phyloP scores from a whole-genome alignment of 2,888 invertebrate genomes.

The Cepaea hortensis region DNA sequence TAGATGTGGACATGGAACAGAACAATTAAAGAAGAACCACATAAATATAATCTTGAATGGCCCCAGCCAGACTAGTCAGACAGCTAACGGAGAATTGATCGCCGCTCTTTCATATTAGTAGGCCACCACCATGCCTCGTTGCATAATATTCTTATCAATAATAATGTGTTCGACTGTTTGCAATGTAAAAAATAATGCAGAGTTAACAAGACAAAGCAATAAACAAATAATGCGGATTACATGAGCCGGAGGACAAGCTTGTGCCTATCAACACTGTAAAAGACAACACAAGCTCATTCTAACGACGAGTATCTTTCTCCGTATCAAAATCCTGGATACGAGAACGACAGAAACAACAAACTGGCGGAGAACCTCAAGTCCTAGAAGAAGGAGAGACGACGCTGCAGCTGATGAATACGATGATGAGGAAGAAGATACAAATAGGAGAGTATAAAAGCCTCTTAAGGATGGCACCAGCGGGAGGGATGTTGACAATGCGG shows the following conservation, averaged over 20 bases:
- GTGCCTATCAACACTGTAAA: background rate
- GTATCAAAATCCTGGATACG: background rate
- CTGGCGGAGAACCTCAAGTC: background rate
- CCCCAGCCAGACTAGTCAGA: too few species aligned
- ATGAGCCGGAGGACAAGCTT: too few species aligned
- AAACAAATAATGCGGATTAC: too few species aligned
- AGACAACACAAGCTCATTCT: background rate
- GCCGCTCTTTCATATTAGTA: too few species aligned
- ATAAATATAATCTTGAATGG: too few species aligned
- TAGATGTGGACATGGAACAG: too few species aligned
- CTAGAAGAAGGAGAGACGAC: background rate
- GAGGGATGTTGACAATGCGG: slow-evolving; percentile 3
- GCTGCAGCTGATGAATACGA: background rate
- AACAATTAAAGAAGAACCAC: too few species aligned
- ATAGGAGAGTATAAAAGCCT: slow-evolving; percentile 3
- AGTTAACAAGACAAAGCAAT: background rate
- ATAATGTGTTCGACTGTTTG: too few species aligned
- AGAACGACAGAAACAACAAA: background rate
- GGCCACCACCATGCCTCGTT: too few species aligned
- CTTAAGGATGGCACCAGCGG: background rate
- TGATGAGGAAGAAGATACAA: background rate
- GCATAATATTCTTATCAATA: too few species aligned
- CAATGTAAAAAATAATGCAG: too few species aligned
- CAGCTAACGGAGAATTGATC: too few species aligned
- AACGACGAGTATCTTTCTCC: background rate